phyloP scores from a whole-genome alignment of 2,113 vertebrate genomes.

The Datnioides undecimradiatus region DNA sequence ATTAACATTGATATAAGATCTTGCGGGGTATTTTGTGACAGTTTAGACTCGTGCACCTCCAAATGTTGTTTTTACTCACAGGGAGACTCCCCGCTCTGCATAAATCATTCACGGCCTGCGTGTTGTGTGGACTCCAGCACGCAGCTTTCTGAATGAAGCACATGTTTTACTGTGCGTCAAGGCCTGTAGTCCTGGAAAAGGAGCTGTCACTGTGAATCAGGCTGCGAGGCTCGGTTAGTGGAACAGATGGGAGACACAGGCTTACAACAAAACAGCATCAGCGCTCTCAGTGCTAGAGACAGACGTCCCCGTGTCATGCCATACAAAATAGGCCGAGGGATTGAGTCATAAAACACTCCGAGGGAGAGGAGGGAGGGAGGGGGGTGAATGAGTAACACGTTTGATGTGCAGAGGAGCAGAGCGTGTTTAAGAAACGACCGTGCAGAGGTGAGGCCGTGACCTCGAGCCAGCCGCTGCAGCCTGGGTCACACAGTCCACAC shows the following conservation, averaged over 20 bases:
- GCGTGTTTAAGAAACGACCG: slow-evolving; percentile 23
- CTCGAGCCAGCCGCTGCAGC: background rate
- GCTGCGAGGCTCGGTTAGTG: slow-evolving; percentile 34
- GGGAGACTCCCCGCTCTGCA: slow-evolving; percentile 30
- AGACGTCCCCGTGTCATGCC: slow-evolving; percentile 47
- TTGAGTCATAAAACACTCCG: slow-evolving; percentile 63
- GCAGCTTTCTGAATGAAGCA: slow-evolving; percentile 69
- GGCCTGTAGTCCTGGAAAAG: slow-evolving; percentile 39
- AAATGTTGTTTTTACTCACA: slow-evolving; percentile 37
- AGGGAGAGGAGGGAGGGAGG: background rate
- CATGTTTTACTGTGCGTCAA: slow-evolving; percentile 44
- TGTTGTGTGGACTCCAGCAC: slow-evolving; percentile 37
- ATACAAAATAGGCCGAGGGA: slow-evolving; percentile 39
- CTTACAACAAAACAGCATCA: slow-evolving; percentile 51
- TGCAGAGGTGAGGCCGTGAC: slow-evolving; percentile 33
- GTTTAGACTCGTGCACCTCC: slow-evolving; percentile 5
- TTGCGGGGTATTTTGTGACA: background rate
- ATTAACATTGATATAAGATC: slow-evolving; percentile 8
- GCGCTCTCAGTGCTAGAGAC: slow-evolving; percentile 29
- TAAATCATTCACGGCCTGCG: slow-evolving; percentile 52
- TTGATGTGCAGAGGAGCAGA: slow-evolving; percentile 26
- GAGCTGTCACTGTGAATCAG: slow-evolving; percentile 63
- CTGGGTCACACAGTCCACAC: slow-evolving; percentile 1
- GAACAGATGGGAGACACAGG: slow-evolving; percentile 69
- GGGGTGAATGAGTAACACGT: slow-evolving; percentile 17